A percentile compares a stretch with the other conserved stretches of the same genome.
These are phyloP conservation scores for Troides helena DNA, from an alignment of 2,888 invertebrate species.

Conservation along the genomic window DNA sequence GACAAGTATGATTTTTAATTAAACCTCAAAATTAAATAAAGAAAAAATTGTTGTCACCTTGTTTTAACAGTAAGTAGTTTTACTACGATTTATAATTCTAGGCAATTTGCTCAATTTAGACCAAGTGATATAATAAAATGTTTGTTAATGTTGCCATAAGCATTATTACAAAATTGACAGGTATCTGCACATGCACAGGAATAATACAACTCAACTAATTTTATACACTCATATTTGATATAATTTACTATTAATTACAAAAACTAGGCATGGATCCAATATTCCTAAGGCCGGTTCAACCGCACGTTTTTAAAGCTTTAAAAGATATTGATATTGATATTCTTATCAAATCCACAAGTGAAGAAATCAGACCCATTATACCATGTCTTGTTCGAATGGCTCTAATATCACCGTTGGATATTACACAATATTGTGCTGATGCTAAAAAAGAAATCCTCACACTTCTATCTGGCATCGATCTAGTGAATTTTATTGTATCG, in stretches of 20 bases:
- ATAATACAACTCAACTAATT: neutral
- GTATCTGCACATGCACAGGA: neutral
- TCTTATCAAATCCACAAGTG: slow-evolving; percentile 85
- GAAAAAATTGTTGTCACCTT: too few species aligned
- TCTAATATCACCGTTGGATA: slow-evolving; percentile 90
- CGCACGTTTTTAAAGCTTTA: slow-evolving; percentile 88
- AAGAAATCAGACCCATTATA: slow-evolving; percentile 92
- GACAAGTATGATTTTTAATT: too few species aligned
- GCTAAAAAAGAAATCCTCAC: slow-evolving; percentile 93
- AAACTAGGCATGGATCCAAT: slow-evolving; percentile 49
- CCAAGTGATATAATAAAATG: neutral
- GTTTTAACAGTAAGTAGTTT: too few species aligned
- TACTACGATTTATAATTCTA: too few species aligned
- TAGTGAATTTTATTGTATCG: slow-evolving; percentile 96
- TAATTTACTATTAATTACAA: neutral
- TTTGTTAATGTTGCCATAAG: neutral
- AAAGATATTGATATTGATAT: slow-evolving; percentile 90
- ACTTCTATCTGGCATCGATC: slow-evolving; percentile 94
- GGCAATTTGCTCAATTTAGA: too few species aligned
- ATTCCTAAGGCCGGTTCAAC: slow-evolving; percentile 81
- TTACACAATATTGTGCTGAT: slow-evolving; percentile 89
- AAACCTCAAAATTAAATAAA: too few species aligned
- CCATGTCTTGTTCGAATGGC: slow-evolving; percentile 97
- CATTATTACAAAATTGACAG: neutral
- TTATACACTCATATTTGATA: neutral